Base-by-base conservation (phyloP, 2,888 invertebrate genomes). In the Pecten maximus region DNA sequence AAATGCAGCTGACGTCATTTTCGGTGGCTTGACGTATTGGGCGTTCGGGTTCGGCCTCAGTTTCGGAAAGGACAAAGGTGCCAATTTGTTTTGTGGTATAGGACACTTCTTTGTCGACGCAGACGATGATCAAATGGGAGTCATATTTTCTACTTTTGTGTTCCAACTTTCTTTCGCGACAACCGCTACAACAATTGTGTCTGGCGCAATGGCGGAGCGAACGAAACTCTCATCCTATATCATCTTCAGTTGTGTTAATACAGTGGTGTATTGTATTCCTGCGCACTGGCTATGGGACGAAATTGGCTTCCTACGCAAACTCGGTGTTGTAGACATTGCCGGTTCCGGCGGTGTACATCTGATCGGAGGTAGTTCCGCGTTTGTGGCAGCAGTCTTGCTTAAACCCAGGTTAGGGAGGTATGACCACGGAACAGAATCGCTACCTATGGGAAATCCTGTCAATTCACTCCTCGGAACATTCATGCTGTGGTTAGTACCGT, bases 21-120 rank as follows among this genome's bases (percentile, higher is more conserved):
- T 99, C 28, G 99, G 99, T 4, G 99, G 98, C 91, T 97, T 98
- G 23, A 98, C 99, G 0, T 99, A 99, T 97, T 99, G 99, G 99
- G 97, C 98, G 74, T 98, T 99, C 96, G 99, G 99, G 0, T 99
- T 98, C 96, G 99, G 98, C 0, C 97, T 99, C 97, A 98, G 98
- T 8, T 99, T 98, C 95, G 99, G 95, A 28, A 91, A 92, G 40
- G 93, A 93, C n/a, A 90, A 93, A 0, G 96, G 98, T 35, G 98
- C 98, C 4, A 99, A 98, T 97, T 94, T 98, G 97, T 98, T 99
- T 95, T 98, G 98, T 93, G 98, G 98, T 0, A 97, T 98, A 40
- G 99, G 99, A 0, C 98, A 98, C 96, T 98, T 98, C 96, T 97
- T 98, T 0, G 97, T 98, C 16, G 96, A 99, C 97, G 88, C 94